phyloP scores from a whole-genome alignment of 2,113 vertebrate genomes.

The Vulpes vulpes region DNA sequence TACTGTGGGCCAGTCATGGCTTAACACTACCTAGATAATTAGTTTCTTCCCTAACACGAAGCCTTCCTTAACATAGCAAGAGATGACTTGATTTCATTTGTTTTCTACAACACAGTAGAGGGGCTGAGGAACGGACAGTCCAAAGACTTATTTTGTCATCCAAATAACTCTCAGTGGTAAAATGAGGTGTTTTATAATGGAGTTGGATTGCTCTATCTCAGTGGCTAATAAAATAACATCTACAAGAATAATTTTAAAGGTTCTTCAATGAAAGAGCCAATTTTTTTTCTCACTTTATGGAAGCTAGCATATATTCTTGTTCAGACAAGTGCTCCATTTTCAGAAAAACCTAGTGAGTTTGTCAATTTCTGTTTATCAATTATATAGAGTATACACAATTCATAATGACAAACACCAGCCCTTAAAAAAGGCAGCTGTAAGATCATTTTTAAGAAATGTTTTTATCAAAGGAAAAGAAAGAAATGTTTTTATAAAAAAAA shows the following conservation, averaged over 20 bases:
- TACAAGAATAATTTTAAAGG: not conserved
- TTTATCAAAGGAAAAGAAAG: too few relatives aligned
- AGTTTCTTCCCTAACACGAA: not conserved
- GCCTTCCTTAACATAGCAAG: not conserved
- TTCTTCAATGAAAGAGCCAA: not conserved
- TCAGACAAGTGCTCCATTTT: not conserved
- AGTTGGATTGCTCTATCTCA: not conserved
- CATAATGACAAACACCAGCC: not conserved
- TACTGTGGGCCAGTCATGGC: not conserved
- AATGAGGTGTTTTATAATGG: not conserved
- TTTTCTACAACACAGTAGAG: not conserved
- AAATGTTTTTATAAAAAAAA: too few relatives aligned
- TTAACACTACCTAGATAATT: not conserved
- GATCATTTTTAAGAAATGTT: not conserved
- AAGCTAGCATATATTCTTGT: not conserved
- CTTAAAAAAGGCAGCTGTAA: not conserved
- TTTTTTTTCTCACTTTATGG: not conserved
- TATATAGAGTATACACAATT: not conserved
- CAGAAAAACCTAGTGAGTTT: not conserved
- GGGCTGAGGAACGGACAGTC: not conserved
- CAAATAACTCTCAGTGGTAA: not conserved
- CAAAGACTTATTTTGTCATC: not conserved
- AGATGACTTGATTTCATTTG: not conserved
- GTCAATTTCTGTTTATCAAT: not conserved
- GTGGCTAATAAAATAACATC: not conserved